Conservation (phyloP, 2,888 invertebrate species). For the Zelleria hepariella region DNA sequence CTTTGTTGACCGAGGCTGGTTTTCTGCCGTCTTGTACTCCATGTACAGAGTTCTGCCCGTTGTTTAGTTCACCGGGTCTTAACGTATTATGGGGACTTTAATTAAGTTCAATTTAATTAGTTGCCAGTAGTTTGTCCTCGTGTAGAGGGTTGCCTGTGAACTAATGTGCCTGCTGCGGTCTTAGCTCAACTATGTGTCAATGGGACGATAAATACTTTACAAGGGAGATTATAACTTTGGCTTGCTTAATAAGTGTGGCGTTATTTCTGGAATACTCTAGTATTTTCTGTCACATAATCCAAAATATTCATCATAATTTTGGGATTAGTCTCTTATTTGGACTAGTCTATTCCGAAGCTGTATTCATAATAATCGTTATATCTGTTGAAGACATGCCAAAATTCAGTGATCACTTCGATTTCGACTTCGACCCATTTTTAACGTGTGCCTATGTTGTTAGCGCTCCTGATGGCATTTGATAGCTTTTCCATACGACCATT, state of each 20-base stretch:
- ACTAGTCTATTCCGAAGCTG: no score
- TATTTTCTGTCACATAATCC: no score
- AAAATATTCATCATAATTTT: no score
- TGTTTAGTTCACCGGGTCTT: constrained; percentile 7
- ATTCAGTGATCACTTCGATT: no score
- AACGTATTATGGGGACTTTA: constrained; percentile 36
- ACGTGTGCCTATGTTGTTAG: no score
- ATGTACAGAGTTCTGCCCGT: background rate
- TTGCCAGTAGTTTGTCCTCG: constrained; percentile 19
- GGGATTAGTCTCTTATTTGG: no score
- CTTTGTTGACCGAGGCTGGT: background rate
- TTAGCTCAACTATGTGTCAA: background rate
- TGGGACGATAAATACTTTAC: background rate
- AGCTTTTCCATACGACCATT: background rate
- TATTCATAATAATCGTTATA: no score
- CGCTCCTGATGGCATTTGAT: background rate
- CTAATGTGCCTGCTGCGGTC: background rate
- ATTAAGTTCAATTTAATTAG: constrained; percentile 47
- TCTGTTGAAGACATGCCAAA: no score
- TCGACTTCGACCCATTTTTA: no score
- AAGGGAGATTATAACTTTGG: background rate
- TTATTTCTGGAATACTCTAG: no score
- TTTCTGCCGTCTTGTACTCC: constrained; percentile 10
- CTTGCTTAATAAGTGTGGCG: no score
- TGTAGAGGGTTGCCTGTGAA: background rate